These are phyloP conservation scores for Orussus abietinus DNA, from an alignment of 1,140 invertebrate genomes.

Conservation along the genomic window DNA sequence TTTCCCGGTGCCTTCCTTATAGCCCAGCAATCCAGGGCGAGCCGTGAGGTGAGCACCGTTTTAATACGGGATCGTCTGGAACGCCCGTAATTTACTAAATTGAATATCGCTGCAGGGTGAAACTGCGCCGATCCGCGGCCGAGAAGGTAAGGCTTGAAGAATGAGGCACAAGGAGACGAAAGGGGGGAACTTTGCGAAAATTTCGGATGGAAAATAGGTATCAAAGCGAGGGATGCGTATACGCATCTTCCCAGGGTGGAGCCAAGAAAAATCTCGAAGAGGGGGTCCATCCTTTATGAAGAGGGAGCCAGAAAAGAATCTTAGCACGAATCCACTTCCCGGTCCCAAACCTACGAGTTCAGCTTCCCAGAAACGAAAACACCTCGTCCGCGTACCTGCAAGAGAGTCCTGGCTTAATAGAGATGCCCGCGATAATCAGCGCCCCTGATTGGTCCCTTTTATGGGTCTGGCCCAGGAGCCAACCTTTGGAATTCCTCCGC, in stretches of 20 bases:
- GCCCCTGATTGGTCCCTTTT: background rate
- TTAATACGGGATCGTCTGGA: constrained; percentile 25
- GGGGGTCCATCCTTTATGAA: too few species aligned
- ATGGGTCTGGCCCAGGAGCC: background rate
- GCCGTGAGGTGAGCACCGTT: constrained; percentile 17
- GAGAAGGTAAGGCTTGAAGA: constrained; percentile 1
- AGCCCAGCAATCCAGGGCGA: constrained; percentile 12
- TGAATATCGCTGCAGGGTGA: constrained; percentile 33
- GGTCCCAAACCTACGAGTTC: constrained; percentile 1
- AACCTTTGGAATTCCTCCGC: background rate
- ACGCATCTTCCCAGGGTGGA: too few species aligned
- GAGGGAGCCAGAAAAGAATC: constrained; percentile 3
- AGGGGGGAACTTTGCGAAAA: constrained; percentile 10
- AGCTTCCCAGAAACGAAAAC: constrained; percentile 13
- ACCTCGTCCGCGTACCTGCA: constrained; percentile 24
- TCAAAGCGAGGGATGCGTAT: too few species aligned
- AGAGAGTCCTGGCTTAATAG: constrained; percentile 20
- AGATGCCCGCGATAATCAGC: constrained; percentile 30
- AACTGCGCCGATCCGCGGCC: constrained; percentile 6
- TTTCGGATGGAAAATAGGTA: too few species aligned
- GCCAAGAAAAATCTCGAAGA: too few species aligned
- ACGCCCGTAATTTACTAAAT: constrained; percentile 35
- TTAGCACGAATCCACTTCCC: background rate
- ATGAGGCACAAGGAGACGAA: background rate
- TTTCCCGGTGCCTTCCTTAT: constrained; percentile 7